Base-by-base conservation (phyloP, 2,888 invertebrate species). In the Halocaridina rubra region DNA sequence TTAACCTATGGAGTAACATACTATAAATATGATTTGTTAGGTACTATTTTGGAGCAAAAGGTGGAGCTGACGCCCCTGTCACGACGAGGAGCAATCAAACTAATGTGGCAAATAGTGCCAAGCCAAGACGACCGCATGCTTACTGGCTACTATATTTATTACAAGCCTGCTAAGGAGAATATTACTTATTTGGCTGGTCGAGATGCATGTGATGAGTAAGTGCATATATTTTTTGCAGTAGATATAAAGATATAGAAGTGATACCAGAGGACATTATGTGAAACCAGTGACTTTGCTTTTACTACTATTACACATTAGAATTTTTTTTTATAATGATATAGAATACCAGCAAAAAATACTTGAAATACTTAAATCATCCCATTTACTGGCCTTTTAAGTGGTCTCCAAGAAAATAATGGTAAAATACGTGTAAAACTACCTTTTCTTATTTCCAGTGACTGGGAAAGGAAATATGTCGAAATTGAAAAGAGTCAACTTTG, bases 131-230 rank as follows among this genome's bases (percentile, higher is more conserved):
- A 82, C 67, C 59, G 82, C 13, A 77, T 59, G 61, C 61, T 82
- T 19, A 71, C 71, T 0, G 82, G 82, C 13, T 82, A 82, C 32
- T 82, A 71, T 33, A 57, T 82, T 27, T 82, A 78, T 72, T 82
- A 82, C 78, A 82, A 82, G 33, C 59, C 33, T 22, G 24, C 72
- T 5, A 32, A 59, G 5, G 46, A 75, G 29, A 57, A 24, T 29
- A 29, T 39, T 7, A 19, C 33, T 0, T 46, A 67, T 13, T 13
- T 39, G 27, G 33, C 32, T 39, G 67, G 78, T 22, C 24, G 67
- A 3, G 78, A 78, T 46, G 39, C 78, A 7, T 78, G 67, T 33
- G 16, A 61, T 33, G 78, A 78, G 78, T 78, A 19, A 78, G 78
- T 29, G 29, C 3, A 22, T 22, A 1, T 22, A 13, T 2, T 13